Conservation (phyloP, 1,140 invertebrate genomes). For the Bombus balteatus region DNA sequence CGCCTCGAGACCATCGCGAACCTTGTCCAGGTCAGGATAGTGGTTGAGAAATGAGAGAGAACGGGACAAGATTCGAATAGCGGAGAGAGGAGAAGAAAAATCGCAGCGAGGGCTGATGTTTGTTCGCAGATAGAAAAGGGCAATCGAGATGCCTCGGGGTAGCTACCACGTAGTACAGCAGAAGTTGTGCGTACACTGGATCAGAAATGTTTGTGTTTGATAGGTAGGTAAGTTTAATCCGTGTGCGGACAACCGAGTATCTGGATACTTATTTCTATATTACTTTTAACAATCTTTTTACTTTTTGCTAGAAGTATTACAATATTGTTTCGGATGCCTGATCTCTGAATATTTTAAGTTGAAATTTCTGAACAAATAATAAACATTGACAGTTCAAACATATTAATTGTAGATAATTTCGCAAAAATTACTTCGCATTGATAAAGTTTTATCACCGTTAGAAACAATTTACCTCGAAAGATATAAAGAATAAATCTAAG, state of each 20-base stretch:
- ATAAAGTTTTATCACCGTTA: too few relatives aligned
- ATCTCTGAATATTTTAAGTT: too few relatives aligned
- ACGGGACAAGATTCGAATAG: not conserved
- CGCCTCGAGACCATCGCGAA: not conserved
- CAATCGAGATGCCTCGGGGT: not conserved
- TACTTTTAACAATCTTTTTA: not conserved
- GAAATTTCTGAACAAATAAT: too few relatives aligned
- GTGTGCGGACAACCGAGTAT: too few relatives aligned
- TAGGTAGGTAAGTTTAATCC: not conserved
- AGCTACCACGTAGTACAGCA: not conserved
- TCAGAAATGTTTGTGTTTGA: not conserved
- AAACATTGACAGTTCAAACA: too few relatives aligned
- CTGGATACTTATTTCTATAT: not conserved
- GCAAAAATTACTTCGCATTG: too few relatives aligned
- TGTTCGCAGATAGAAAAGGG: constrained; percentile 10
- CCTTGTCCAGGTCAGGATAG: not conserved
- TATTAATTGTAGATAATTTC: too few relatives aligned
- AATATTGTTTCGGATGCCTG: too few relatives aligned
- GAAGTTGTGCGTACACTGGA: not conserved
- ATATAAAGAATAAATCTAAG: too few relatives aligned
- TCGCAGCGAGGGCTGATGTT: not conserved
- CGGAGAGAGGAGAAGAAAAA: not conserved
- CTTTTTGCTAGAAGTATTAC: too few relatives aligned
- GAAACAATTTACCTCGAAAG: too few relatives aligned
- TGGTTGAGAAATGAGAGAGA: not conserved